These are phyloP conservation scores for Myotis brandtii DNA, from an alignment of 2,113 vertebrate species.

Conservation along the genomic window DNA sequence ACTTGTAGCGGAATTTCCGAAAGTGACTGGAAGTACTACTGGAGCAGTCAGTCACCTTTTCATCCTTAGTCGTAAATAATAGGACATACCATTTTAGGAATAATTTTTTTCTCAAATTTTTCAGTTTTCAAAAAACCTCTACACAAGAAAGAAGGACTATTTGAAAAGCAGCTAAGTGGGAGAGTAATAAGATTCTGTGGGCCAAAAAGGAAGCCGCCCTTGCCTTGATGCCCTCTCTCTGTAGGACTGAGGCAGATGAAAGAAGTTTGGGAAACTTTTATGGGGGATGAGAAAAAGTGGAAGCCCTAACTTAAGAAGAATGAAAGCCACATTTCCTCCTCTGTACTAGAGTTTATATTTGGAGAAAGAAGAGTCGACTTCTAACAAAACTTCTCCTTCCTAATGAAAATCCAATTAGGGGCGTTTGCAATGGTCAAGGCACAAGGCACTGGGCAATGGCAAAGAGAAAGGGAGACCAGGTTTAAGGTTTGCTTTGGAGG, in stretches of 20 bases:
- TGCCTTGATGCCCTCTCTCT: background rate
- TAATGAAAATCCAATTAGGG: background rate
- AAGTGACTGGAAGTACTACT: background rate
- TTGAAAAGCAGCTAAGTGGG: background rate
- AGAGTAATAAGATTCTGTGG: background rate
- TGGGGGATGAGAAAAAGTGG: background rate
- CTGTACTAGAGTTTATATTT: background rate
- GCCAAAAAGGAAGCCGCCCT: background rate
- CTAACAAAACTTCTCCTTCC: background rate
- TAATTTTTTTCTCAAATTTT: background rate
- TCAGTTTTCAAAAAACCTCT: background rate
- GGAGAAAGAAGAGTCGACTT: background rate
- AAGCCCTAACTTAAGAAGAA: background rate
- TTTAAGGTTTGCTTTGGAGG: constrained; percentile 32
- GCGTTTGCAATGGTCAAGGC: background rate
- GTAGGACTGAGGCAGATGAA: background rate
- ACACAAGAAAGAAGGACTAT: background rate
- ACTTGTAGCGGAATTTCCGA: background rate
- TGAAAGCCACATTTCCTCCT: background rate
- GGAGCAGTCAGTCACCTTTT: constrained; percentile 20
- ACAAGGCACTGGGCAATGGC: background rate
- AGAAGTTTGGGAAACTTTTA: background rate
- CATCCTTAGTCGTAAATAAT: background rate
- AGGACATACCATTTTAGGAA: constrained; percentile 17
- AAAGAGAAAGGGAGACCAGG: background rate